Conservation (phyloP, 2,888 invertebrate genomes). For the Polydrusus cervinus region DNA sequence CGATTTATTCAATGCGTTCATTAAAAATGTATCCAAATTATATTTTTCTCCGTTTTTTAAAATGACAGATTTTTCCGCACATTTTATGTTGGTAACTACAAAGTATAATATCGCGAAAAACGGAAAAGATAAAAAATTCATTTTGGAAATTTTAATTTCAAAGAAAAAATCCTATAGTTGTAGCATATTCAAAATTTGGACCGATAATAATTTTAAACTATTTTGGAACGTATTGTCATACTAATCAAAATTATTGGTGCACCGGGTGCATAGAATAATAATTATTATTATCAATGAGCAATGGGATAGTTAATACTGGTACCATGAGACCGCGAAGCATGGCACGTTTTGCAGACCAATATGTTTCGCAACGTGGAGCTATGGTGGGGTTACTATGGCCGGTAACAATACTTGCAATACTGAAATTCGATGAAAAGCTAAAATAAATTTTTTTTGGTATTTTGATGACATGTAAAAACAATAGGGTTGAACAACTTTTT, state of each 20-base stretch:
- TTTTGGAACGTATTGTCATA: background rate
- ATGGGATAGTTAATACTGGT: background rate
- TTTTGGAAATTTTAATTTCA: slow-evolving; percentile 33
- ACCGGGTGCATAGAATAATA: background rate
- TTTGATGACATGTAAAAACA: background rate
- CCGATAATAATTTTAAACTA: background rate
- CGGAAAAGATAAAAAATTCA: slow-evolving; percentile 52
- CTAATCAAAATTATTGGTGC: background rate
- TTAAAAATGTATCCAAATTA: slow-evolving; percentile 36
- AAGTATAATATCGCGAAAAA: slow-evolving; percentile 59
- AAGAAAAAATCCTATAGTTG: background rate
- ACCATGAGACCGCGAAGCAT: slow-evolving; percentile 4
- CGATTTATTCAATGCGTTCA: slow-evolving; percentile 50
- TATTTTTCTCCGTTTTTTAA: slow-evolving; percentile 42
- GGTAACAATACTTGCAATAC: background rate
- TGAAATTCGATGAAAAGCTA: background rate
- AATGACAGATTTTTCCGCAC: slow-evolving; percentile 57
- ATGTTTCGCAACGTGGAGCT: background rate
- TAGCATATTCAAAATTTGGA: slow-evolving; percentile 3
- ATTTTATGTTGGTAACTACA: slow-evolving; percentile 59
- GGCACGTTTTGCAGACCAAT: slow-evolving; percentile 4
- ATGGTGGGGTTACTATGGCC: slow-evolving; percentile 11
- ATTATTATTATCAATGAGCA: slow-evolving; percentile 8
- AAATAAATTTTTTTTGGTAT: background rate
- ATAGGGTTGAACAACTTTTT: background rate